These are phyloP conservation scores for Axinella damicornis DNA, from an alignment of 37 sponge, comb jelly and placozoan genomes.

Conservation along the genomic window DNA sequence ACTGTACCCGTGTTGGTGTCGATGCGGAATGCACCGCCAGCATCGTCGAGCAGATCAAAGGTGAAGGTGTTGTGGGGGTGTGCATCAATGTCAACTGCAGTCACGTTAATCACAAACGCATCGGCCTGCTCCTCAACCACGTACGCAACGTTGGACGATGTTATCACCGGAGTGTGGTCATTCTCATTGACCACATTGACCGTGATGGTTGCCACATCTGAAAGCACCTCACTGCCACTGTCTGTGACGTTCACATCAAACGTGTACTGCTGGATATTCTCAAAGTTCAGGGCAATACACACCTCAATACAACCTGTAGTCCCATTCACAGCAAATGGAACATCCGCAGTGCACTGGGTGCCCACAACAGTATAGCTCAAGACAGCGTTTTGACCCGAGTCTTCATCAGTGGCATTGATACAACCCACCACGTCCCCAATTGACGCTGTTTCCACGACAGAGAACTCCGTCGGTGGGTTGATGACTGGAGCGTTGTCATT, in stretches of 20 bases:
- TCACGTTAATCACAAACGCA: conserved; percentile 69
- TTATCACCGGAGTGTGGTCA: conserved; percentile 72
- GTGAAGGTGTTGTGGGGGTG: conserved; percentile 41
- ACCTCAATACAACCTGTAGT: conserved; percentile 63
- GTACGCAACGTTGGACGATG: conserved; percentile 32
- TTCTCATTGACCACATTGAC: conserved; percentile 75
- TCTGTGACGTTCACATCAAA: conserved; percentile 64
- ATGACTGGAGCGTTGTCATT: conserved; percentile 77
- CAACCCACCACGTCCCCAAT: conserved; percentile 41
- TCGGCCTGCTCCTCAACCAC: conserved; percentile 49
- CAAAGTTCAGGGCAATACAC: conserved; percentile 65
- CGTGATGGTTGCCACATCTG: conserved; percentile 33
- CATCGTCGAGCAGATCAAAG: conserved; percentile 30
- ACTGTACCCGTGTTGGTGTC: conserved; percentile 44
- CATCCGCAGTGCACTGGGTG: conserved; percentile 9
- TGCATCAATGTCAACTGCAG: conserved; percentile 61
- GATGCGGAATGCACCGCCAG: conserved; percentile 63
- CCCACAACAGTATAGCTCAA: background rate
- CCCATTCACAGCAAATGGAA: conserved; percentile 58
- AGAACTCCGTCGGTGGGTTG: conserved; percentile 39
- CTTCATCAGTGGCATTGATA: conserved; percentile 73
- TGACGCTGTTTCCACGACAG: conserved; percentile 63
- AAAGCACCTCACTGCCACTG: conserved; percentile 23
- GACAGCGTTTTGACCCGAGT: conserved; percentile 56
- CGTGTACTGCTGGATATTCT: conserved; percentile 25